Conservation (phyloP, 2,888 invertebrate species). For the Nomada ferruginata region DNA sequence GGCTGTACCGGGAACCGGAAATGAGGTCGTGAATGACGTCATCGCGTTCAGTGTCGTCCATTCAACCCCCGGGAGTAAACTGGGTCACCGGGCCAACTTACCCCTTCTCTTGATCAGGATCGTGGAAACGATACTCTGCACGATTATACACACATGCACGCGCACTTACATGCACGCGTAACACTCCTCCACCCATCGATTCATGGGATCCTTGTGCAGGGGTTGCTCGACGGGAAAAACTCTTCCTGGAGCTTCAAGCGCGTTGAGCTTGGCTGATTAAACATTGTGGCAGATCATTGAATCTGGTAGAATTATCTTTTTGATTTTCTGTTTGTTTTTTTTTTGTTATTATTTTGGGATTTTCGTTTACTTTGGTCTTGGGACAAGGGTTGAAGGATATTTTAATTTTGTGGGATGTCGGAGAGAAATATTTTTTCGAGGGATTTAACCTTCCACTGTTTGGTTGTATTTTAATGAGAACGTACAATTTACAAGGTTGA, state of each 20-base stretch:
- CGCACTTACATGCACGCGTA: constrained; percentile 23
- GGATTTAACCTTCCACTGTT: too few relatives aligned
- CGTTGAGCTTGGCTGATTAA: neutral
- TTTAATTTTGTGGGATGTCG: too few relatives aligned
- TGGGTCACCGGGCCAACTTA: constrained; percentile 76
- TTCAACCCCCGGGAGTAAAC: constrained; percentile 81
- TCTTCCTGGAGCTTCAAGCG: neutral
- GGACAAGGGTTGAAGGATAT: too few relatives aligned
- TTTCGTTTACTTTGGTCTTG: too few relatives aligned
- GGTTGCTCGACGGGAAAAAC: constrained; percentile 6
- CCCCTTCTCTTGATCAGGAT: constrained; percentile 47
- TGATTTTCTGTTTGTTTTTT: too few relatives aligned
- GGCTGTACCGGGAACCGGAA: constrained; percentile 79
- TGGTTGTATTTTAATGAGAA: too few relatives aligned
- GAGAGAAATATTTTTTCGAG: too few relatives aligned
- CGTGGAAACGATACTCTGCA: constrained; percentile 53
- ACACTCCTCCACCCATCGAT: constrained; percentile 15
- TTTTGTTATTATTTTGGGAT: too few relatives aligned
- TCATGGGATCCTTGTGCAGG: neutral
- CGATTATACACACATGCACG: constrained; percentile 31
- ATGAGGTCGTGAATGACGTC: constrained; percentile 82
- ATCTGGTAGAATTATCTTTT: too few relatives aligned
- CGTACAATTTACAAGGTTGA: too few relatives aligned
- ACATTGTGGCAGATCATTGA: too few relatives aligned
- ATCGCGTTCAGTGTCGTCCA: constrained; percentile 78